Evolutionary conservation across 2,797 vertebrate species (phyloP).

Genomic region (Leptodactylus fallax): DNA sequence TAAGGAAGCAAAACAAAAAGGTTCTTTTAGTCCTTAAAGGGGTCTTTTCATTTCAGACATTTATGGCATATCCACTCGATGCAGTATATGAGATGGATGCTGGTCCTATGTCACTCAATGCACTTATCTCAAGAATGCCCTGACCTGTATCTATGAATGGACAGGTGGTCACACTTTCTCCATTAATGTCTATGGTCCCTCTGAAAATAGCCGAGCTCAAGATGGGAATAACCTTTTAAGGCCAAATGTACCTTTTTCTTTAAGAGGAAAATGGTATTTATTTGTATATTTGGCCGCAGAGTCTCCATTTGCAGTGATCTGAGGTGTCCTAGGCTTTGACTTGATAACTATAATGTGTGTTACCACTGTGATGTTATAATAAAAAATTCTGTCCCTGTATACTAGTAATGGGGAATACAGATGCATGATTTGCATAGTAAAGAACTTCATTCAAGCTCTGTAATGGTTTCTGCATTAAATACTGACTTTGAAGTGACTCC

Average conservation of each 20-base stretch:
- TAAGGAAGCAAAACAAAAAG: too few relatives aligned
- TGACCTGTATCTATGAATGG: too few relatives aligned
- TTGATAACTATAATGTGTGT: background rate
- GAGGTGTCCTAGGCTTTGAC: background rate
- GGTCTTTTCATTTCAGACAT: too few relatives aligned
- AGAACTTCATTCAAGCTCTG: background rate
- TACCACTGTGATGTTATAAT: background rate
- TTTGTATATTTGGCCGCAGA: background rate
- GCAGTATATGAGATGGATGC: too few relatives aligned
- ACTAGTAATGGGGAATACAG: background rate
- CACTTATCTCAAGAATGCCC: too few relatives aligned
- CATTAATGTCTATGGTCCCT: too few relatives aligned
- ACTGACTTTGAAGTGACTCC: conserved; percentile 50
- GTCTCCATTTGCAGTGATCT: background rate
- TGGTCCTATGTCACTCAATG: too few relatives aligned
- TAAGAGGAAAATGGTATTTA: background rate
- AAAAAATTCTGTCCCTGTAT: background rate
- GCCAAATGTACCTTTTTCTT: background rate
- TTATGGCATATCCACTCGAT: too few relatives aligned
- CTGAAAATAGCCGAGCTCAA: too few relatives aligned
- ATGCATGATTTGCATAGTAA: background rate
- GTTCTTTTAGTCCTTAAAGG: too few relatives aligned
- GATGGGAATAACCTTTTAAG: too few relatives aligned
- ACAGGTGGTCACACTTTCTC: too few relatives aligned
- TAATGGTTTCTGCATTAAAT: conserved; percentile 34